Conservation (phyloP, 2,888 invertebrate genomes). For the Tortricodes alternella region DNA sequence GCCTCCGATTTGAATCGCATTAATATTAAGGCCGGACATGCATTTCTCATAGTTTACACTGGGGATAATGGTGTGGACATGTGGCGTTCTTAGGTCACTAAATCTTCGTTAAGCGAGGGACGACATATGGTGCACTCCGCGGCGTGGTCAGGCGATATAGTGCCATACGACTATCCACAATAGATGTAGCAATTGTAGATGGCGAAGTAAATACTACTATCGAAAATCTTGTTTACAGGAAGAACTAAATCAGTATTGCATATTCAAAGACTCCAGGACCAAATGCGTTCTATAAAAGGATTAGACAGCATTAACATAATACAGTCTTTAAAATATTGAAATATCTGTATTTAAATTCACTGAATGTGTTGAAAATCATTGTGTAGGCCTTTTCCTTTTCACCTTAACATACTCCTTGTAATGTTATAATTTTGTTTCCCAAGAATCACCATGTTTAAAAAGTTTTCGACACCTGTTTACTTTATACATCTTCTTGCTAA, state of each 20-base stretch:
- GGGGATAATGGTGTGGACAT: slow-evolving; percentile 35
- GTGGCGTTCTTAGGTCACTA: slow-evolving; percentile 53
- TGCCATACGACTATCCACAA: neutral
- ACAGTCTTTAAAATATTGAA: too few species aligned
- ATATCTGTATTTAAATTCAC: neutral
- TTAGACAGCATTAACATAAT: too few species aligned
- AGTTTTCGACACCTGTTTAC: slow-evolving; percentile 9
- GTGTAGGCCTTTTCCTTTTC: too few species aligned
- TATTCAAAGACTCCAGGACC: too few species aligned
- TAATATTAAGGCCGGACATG: neutral
- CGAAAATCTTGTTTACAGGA: neutral
- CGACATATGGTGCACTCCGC: slow-evolving; percentile 49
- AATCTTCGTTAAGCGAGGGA: slow-evolving; percentile 64
- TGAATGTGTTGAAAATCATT: neutral
- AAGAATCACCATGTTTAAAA: neutral
- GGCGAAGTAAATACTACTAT: neutral
- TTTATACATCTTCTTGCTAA: slow-evolving; percentile 14
- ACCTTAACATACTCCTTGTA: too few species aligned
- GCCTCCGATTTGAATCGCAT: neutral
- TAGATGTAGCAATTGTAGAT: neutral
- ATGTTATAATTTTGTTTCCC: neutral
- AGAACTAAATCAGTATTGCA: too few species aligned
- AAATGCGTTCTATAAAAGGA: too few species aligned
- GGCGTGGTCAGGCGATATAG: slow-evolving; percentile 31
- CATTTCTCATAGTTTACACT: slow-evolving; percentile 11